Evolutionary conservation across 23 tunicate species (phyloP).

Genomic region (Ciona savignyi): DNA sequence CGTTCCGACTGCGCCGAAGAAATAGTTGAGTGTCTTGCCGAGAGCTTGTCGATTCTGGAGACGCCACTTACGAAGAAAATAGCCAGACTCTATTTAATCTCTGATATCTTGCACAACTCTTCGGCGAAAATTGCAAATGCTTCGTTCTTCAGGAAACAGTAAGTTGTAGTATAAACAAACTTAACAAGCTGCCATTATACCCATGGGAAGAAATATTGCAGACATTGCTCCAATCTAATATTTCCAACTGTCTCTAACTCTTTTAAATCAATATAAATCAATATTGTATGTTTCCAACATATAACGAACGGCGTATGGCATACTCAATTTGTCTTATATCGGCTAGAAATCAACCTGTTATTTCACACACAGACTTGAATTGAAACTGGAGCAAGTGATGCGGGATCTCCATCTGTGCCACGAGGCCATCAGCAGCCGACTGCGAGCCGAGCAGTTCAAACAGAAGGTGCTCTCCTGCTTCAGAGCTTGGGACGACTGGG

Average conservation of each 20-base stretch:
- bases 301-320: no score
- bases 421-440: conserved; percentile 53
- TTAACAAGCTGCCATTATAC: neutral
- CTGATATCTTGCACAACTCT: conserved; percentile 79
- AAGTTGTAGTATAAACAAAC: neutral
- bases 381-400: conserved; percentile 81
- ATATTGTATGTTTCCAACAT: no score
- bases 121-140: conserved; percentile 97
- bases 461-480: conserved; percentile 82
- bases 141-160: conserved; percentile 91
- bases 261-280: no score
- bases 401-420: conserved; percentile 62
- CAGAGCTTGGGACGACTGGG: conserved; percentile 97
- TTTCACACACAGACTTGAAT: conserved; percentile 48
- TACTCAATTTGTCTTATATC: no score
- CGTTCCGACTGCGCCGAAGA: conserved; percentile 94
- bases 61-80: conserved; percentile 87
- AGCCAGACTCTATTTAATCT: conserved; percentile 80
- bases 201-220: no score
- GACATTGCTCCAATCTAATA: no score
- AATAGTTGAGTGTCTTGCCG: conserved; percentile 89
- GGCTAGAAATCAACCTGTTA: no score
- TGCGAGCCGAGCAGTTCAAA: conserved; percentile 93
- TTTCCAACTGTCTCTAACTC: no score
- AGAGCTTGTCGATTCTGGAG: conserved; percentile 74